phyloP scores from a whole-genome alignment of 2,888 invertebrate species.

The Chrysomela aeneicollis region DNA sequence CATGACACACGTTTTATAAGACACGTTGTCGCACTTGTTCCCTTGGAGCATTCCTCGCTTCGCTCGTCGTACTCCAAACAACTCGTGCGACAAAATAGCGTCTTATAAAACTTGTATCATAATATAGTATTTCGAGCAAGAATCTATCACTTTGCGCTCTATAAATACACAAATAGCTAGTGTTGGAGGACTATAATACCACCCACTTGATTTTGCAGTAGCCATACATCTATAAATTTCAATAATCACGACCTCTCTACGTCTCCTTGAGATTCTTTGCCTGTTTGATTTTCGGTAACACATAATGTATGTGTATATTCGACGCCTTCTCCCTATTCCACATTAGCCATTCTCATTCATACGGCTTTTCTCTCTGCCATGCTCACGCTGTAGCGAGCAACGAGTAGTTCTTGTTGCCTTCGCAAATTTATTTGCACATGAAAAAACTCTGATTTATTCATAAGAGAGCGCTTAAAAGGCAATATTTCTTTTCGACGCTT shows the following conservation, averaged over 20 bases:
- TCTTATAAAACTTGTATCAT: no score
- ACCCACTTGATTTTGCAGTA: no score
- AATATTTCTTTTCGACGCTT: slow-evolving; percentile 39
- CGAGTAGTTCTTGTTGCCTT: slow-evolving; percentile 37
- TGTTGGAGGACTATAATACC: no score
- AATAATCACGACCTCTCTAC: not conserved
- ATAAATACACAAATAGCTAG: no score
- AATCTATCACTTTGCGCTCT: no score
- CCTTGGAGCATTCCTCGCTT: no score
- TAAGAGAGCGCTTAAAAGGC: slow-evolving; percentile 43
- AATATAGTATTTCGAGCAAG: no score
- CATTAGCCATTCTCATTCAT: slow-evolving; percentile 43
- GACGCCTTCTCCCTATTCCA: slow-evolving; percentile 42
- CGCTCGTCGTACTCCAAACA: no score
- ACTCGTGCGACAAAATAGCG: no score
- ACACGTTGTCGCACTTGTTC: no score
- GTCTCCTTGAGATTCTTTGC: not conserved
- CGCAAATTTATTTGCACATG: slow-evolving; percentile 47
- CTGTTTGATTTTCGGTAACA: not conserved
- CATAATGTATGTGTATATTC: slow-evolving; percentile 22
- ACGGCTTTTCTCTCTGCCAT: slow-evolving; percentile 34
- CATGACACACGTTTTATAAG: no score
- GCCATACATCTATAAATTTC: no score
- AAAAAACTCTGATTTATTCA: slow-evolving; percentile 47
- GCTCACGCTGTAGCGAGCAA: slow-evolving; percentile 28